Percentiles rank a stretch among this genome's conserved stretches.
phyloP scores from a whole-genome alignment of 2,113 vertebrate species.

The Sinocyclocheilus grahami region DNA sequence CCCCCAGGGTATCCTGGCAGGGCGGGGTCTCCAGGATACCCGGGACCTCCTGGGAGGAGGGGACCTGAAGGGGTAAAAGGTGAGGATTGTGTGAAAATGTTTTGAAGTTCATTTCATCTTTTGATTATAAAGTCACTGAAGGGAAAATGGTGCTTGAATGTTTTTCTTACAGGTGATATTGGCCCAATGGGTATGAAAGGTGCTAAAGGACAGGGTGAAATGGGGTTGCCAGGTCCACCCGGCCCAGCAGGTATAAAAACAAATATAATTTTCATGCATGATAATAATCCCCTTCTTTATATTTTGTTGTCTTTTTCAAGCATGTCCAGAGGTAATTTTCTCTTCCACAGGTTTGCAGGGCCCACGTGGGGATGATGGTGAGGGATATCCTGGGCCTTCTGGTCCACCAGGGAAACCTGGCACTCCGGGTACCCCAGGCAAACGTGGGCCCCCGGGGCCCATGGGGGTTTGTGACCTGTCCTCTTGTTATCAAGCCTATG shows the following conservation, averaged over 20 bases:
- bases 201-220: slow-evolving; percentile 60
- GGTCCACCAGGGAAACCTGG: slow-evolving; percentile 66
- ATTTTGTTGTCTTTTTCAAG: background rate
- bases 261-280: background rate
- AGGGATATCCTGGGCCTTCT: slow-evolving; percentile 62
- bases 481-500: slow-evolving; percentile 65
- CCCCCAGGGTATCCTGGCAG: slow-evolving; percentile 64
- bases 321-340: background rate
- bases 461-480: slow-evolving; percentile 66
- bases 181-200: slow-evolving; percentile 67
- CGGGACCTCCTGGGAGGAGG: slow-evolving; percentile 61
- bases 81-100: slow-evolving; percentile 8
- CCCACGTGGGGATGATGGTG: slow-evolving; percentile 61
- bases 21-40: slow-evolving; percentile 61
- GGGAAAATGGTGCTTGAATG: background rate
- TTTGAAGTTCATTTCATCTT: background rate
- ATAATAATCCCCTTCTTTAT: too few species aligned
- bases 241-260: slow-evolving; percentile 64
- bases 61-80: slow-evolving; percentile 67
- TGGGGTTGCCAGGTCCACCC: slow-evolving; percentile 62
- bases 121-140: background rate
- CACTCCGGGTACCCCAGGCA: slow-evolving; percentile 64
- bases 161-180: slow-evolving; percentile 50
- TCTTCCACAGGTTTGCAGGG: slow-evolving; percentile 64
- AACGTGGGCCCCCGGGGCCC: slow-evolving; percentile 63